phyloP scores from a whole-genome alignment of 2,113 vertebrate genomes.

The Anhinga rufa region DNA sequence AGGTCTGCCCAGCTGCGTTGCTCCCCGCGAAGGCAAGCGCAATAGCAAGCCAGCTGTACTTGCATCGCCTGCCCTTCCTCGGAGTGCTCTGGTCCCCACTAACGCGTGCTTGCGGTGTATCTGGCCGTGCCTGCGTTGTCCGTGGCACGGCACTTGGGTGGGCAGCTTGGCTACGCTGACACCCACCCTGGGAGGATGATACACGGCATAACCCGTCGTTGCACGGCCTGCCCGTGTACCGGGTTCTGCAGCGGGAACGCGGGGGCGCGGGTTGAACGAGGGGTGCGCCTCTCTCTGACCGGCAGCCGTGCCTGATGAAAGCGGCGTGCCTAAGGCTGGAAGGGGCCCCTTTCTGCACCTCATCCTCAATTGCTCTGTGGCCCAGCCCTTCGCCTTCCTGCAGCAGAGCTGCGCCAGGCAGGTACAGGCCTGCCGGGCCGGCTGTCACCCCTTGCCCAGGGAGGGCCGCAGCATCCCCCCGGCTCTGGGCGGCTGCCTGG shows the following conservation, averaged over 20 bases:
- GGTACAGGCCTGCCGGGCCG: neutral
- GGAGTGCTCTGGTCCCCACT: neutral
- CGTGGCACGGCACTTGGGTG: fast-evolving
- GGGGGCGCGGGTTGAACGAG: fast-evolving
- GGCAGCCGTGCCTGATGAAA: fast-evolving
- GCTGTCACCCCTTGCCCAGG: neutral
- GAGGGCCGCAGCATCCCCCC: neutral
- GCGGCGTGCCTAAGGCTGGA: neutral
- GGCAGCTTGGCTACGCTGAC: neutral
- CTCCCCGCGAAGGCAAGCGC: neutral
- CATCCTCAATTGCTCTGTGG: neutral
- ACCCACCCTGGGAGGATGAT: neutral
- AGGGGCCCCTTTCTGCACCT: neutral
- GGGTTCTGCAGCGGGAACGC: neutral
- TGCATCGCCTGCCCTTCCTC: neutral
- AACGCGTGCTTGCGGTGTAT: fast-evolving
- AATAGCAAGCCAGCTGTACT: neutral
- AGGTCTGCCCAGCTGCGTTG: neutral
- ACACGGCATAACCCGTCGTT: fast-evolving
- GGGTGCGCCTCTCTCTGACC: neutral
- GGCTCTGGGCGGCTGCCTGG: too few relatives aligned
- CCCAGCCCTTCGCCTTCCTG: neutral
- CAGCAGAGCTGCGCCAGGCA: neutral
- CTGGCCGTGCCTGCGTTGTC: neutral
- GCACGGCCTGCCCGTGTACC: fast-evolving